Evolutionary conservation across 2,888 invertebrate species (phyloP), one percentile per base, ranked within the genome.

Genomic region (Eristalis arbustorum): DNA sequence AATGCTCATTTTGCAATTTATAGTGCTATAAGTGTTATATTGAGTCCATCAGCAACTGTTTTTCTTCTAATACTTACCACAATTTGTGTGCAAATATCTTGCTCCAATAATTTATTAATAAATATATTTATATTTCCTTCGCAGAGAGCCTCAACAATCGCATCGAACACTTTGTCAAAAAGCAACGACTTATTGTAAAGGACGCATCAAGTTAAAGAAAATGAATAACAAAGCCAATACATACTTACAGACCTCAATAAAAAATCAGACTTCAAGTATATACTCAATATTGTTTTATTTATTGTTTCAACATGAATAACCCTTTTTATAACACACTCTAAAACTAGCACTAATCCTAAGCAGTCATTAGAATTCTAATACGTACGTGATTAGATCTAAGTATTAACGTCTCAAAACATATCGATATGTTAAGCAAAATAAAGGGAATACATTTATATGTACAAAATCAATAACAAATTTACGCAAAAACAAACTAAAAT

Each of bases 111-210:
- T 37, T 37, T 13, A 37, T 37, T 37, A 11, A n/a, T 42, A 18
- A 6, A 13, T 8, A 18, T n/a, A 49, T 0, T 49, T 49, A 5
- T 49, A 5, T 18, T 42, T 18, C 18, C 0, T 8, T 49, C 18
- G n/a, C 49, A 97, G 97, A 96, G 59, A 97, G 96, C 90, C 93
- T 98, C 85, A 97, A 98, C 93, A 95, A 96, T 89, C 95, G 96
- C 89, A 96, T 98, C 68, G 94, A 96, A 89, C 95, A 96, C 92
- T 96, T 95, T 90, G 94, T 94, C 8, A 97, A 96, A 91, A 95
- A 95, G 90, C 94, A 94, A 90, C 94, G 95, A 91, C 88, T 93
- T 42, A 79, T 91, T 31, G 88, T 91, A 0, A 88, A 89, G 23
- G 79, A 79, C 6, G 66, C 25, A 18, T 49, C 49, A n/a, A 49